phyloP scores from a whole-genome alignment of 2,797 vertebrate species.

The Craterocephalus amniculus region DNA sequence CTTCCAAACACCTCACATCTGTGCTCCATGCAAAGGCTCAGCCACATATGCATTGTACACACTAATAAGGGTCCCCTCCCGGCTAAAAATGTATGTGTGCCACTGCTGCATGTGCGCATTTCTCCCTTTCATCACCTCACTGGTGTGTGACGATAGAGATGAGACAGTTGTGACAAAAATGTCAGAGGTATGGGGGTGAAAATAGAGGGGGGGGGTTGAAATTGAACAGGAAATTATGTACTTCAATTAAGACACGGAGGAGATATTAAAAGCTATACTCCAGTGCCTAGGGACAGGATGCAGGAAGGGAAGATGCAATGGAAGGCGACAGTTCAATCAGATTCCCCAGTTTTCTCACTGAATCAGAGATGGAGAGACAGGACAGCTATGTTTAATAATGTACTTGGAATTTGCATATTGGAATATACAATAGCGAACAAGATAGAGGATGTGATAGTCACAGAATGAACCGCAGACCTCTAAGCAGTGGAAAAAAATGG shows the following conservation, averaged over 20 bases:
- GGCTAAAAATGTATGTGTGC: conserved; percentile 28
- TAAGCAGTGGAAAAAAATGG: conserved; percentile 9
- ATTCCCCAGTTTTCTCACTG: conserved; percentile 45
- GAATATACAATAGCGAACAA: conserved; percentile 59
- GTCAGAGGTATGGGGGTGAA: conserved; percentile 42
- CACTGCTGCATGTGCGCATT: conserved; percentile 38
- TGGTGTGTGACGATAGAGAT: conserved; percentile 78
- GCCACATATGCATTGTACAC: background rate
- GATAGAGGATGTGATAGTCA: conserved; percentile 51
- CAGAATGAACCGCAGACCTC: conserved; percentile 12
- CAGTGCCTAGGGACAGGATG: conserved; percentile 70
- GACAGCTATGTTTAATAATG: conserved; percentile 68
- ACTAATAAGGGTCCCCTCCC: conserved; percentile 9
- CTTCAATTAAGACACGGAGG: conserved; percentile 79
- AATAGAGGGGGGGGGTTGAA: conserved; percentile 53
- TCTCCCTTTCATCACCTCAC: conserved; percentile 74
- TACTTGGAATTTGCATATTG: conserved; percentile 58
- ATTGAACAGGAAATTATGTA: conserved; percentile 82
- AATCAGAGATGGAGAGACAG: conserved; percentile 30
- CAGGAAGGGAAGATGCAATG: conserved; percentile 63
- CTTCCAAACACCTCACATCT: conserved; percentile 17
- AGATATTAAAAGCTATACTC: conserved; percentile 80
- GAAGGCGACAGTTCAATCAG: conserved; percentile 78
- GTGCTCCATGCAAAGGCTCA: conserved; percentile 8
- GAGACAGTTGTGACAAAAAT: conserved; percentile 77